Conservation (phyloP, 2,888 invertebrate species). For the Zaprionus bogoriensis region DNA sequence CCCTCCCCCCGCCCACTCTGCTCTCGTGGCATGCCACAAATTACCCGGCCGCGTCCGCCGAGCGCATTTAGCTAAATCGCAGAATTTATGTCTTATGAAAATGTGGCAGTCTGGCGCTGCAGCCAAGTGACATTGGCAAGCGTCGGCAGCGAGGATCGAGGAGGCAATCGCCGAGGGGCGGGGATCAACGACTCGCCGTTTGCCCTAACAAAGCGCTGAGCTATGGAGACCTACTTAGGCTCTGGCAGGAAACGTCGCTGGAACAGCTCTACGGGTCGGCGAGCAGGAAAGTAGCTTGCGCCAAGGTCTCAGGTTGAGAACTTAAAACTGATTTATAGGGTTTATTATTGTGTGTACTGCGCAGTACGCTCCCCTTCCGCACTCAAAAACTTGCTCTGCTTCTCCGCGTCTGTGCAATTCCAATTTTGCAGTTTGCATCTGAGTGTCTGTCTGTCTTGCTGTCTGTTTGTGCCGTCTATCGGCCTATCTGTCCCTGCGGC, state of each 20-base stretch:
- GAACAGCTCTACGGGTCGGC: too few species aligned
- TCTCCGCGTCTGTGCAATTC: too few species aligned
- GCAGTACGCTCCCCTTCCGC: conserved; percentile 4
- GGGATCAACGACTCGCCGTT: conserved; percentile 11
- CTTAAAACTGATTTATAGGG: conserved; percentile 65
- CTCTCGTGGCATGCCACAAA: conserved; percentile 61
- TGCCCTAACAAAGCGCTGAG: conserved; percentile 22
- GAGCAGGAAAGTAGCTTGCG: background rate
- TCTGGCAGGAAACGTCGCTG: too few species aligned
- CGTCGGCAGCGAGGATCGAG: background rate
- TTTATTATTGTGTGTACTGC: conserved; percentile 41
- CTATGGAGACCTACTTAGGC: too few species aligned
- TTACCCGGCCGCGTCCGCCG: conserved; percentile 66
- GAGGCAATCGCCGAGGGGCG: conserved; percentile 50
- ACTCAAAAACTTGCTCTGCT: too few species aligned
- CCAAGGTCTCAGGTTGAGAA: conserved; percentile 19
- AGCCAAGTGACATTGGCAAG: conserved; percentile 61
- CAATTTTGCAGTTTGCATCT: background rate
- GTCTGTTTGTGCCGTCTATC: background rate
- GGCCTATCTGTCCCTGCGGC: background rate
- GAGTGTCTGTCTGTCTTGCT: background rate
- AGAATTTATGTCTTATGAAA: conserved; percentile 79
- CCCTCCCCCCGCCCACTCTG: background rate
- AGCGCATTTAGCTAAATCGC: conserved; percentile 75
- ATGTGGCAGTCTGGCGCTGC: conserved; percentile 31